Evolutionary conservation across 2,113 vertebrate genomes (phyloP), one percentile per base, ranked within the genome.

Genomic region (Nanorana parkeri): DNA sequence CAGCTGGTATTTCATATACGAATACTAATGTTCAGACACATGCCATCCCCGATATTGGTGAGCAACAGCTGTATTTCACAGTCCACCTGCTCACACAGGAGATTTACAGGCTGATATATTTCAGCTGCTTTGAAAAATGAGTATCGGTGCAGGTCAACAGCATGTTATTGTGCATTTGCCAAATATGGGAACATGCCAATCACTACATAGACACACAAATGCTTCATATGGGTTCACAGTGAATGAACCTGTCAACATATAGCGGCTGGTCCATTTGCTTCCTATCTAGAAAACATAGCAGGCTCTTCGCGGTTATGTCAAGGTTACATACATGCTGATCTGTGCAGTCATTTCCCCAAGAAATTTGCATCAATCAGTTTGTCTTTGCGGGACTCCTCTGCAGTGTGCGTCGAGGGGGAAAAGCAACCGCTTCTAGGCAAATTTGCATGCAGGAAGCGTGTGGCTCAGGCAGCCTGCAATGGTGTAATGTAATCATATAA

Each of bases 401-500:
- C 63, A 82, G 86, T 81, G 56, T 21, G 19, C n/a, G 29, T 19
- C 13, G 68, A 64, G 16, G 58, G 68, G 56, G 23, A 73, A 81
- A 69, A 73, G 55, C 29, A 64, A 73, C 61, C 1, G 32, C 24
- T 77, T 41, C 23, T 41, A 60, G 52, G 26, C n/a, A 36, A 75
- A 75, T 75, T 54, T 29, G 64, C 72, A 75, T 75, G 61, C 55
- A 41, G n/a, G 7, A 5, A 5, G 72, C 56, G 23, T 21, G 29
- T 29, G 16, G 36, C 28, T 58, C 28, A 23, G 10, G 32, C 72
- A 32, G 56, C 29, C 52, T 21, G 28, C 21, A 23, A 10, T 54
- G 23, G 23, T 56, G 36, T 56, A 56, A 15, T 8, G 54, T 13
- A 41, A 75, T 60, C 58, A 75, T 16, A 4, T 41, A 61, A 23